Evolutionary conservation across 1,140 invertebrate genomes (phyloP).

Genomic region (Drosophila punjabiensis): DNA sequence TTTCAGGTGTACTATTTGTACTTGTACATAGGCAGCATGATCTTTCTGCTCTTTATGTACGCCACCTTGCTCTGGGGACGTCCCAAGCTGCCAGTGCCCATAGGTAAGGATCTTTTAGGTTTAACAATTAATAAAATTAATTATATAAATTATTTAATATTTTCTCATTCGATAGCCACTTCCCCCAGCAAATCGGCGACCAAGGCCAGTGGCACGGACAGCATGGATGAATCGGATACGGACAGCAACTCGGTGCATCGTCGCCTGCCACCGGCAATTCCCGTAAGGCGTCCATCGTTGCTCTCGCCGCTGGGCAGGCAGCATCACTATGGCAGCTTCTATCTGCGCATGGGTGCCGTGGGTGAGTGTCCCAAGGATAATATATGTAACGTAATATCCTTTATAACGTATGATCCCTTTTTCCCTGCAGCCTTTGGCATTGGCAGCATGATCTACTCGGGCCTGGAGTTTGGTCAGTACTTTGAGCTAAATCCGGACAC

Average conservation of each 20-base stretch:
- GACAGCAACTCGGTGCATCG: slow-evolving; percentile 86
- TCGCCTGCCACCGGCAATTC: slow-evolving; percentile 80
- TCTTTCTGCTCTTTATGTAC: slow-evolving; percentile 95
- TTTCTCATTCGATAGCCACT: slow-evolving; percentile 17
- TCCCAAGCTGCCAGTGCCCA: slow-evolving; percentile 83
- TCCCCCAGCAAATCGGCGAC: slow-evolving; percentile 71
- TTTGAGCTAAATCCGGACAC: slow-evolving; percentile 94
- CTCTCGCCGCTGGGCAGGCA: slow-evolving; percentile 86
- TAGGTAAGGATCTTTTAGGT: slow-evolving; percentile 48
- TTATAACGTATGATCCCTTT: neutral
- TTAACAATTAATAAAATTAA: neutral
- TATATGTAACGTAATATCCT: neutral
- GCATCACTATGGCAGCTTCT: slow-evolving; percentile 96
- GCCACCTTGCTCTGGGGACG: slow-evolving; percentile 90
- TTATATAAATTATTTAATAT: too few relatives aligned
- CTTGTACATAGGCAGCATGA: slow-evolving; percentile 95
- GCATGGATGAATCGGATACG: slow-evolving; percentile 87
- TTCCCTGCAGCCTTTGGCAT: slow-evolving; percentile 93
- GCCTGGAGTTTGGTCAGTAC: slow-evolving; percentile 96
- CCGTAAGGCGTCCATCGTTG: slow-evolving; percentile 85
- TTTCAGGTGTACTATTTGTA: slow-evolving; percentile 93
- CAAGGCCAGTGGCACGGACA: slow-evolving; percentile 75
- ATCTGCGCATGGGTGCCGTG: slow-evolving; percentile 96
- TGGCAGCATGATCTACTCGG: slow-evolving; percentile 97
- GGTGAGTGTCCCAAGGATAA: slow-evolving; percentile 86